Base-by-base conservation (phyloP, 2,888 invertebrate species). In the Megamerina dolium region DNA sequence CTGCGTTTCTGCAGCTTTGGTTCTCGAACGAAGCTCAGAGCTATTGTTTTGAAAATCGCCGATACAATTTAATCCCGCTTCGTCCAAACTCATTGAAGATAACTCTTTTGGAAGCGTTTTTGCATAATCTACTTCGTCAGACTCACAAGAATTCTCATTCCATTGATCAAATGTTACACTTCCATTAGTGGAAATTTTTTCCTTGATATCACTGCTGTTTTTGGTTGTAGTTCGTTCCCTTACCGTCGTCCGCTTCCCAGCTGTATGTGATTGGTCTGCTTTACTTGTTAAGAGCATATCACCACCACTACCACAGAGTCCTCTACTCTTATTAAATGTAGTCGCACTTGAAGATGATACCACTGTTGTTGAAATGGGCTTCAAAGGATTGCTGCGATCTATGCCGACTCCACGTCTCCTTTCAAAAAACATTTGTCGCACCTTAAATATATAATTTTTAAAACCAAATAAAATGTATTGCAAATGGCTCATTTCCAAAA, bases 341-440 rank as follows among this genome's bases (percentile, higher is more conserved):
- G n/a, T n/a, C n/a, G n/a, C n/a, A n/a, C n/a, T n/a, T n/a, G n/a
- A n/a, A n/a, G n/a, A n/a, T n/a, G n/a, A n/a, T n/a, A n/a, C n/a
- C n/a, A n/a, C n/a, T n/a, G n/a, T n/a, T n/a, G n/a, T 73, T 57
- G 78, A 78, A 42, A 89, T 76, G 0, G 89, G 89, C 60, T 87
- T 84, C 2, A 89, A 73, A 0, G 87, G 88, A 68, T 87, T 84
- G 62, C 87, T 87, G 57, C 84, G 83, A 70, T 89, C 88, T 51
- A 87, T 82, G 26, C 87, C 87, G 3, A 80, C 81, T 44, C 77
- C 77, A 54, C 84, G 84, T 29, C 87, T 78, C 19, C 87, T 78
- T 64, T 88, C 88, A 61, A 88, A 86, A 61, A 89, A 89, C 84
- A 89, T 84, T 73, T 88, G 88, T 12, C 89, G 81, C 20, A 88